Evolutionary conservation across 1,140 invertebrate species (phyloP).

Genomic region (Idris sp.): DNA sequence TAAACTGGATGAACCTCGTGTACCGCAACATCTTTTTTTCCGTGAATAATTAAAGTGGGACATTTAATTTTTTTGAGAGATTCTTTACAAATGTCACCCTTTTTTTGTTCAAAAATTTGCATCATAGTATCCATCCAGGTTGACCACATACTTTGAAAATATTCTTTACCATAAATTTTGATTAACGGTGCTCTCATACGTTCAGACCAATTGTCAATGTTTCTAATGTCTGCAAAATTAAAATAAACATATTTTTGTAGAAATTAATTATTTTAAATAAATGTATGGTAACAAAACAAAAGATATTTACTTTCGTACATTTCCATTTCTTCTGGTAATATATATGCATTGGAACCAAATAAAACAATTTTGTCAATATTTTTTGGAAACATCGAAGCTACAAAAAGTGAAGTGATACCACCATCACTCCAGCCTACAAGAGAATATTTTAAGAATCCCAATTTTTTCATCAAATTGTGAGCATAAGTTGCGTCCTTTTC

Average conservation of each 20-base stretch:
- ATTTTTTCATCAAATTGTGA: slow-evolving; percentile 84
- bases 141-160: slow-evolving; percentile 84
- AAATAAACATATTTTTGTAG: too few relatives aligned
- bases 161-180: slow-evolving; percentile 86
- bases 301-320: slow-evolving; percentile 48
- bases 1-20: slow-evolving; percentile 84
- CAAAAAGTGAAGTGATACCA: slow-evolving; percentile 86
- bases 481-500: slow-evolving; percentile 86
- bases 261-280: too few relatives aligned
- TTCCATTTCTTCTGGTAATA: slow-evolving; percentile 77
- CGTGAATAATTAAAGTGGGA: slow-evolving; percentile 89
- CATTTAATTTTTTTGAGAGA: slow-evolving; percentile 82
- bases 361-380: slow-evolving; percentile 86
- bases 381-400: slow-evolving; percentile 84
- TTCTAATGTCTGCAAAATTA: slow-evolving; percentile 78
- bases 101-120: slow-evolving; percentile 79
- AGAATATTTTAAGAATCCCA: slow-evolving; percentile 86
- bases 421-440: slow-evolving; percentile 94
- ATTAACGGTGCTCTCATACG: slow-evolving; percentile 86
- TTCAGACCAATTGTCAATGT: slow-evolving; percentile 88
- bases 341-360: slow-evolving; percentile 87
- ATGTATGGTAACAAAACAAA: too few relatives aligned
- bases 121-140: slow-evolving; percentile 85
- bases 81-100: slow-evolving; percentile 86
- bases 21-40: slow-evolving; percentile 89